Evolutionary conservation across 2,797 vertebrate genomes (phyloP).

Genomic region (Emys orbicularis): DNA sequence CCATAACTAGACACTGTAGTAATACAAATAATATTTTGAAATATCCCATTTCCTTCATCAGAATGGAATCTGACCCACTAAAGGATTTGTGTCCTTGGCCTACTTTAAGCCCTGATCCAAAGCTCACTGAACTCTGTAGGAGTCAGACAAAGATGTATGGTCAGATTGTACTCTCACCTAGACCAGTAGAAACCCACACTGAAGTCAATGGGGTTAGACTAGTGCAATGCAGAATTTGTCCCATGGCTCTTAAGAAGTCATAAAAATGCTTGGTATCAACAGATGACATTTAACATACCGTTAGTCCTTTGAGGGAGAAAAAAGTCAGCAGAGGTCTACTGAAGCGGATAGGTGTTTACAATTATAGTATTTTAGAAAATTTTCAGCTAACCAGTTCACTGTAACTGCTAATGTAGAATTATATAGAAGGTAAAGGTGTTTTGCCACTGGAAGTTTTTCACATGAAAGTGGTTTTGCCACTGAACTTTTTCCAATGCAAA

Average conservation of each 20-base stretch:
- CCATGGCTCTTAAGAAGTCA: not conserved
- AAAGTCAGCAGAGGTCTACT: not conserved
- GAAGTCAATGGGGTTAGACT: not conserved
- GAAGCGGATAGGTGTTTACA: not conserved
- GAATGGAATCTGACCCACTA: not conserved
- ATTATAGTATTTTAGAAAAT: not conserved
- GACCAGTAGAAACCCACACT: not conserved
- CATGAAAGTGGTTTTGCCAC: conserved; percentile 37
- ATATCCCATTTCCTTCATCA: not conserved
- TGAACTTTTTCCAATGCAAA: not conserved
- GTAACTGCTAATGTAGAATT: not conserved
- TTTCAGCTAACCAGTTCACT: not conserved
- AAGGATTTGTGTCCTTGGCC: not conserved
- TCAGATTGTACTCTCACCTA: not conserved
- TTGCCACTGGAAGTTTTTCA: not conserved
- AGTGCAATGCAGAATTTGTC: not conserved
- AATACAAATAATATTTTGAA: too few relatives aligned
- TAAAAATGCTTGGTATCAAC: not conserved
- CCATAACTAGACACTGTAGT: too few relatives aligned
- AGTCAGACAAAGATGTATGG: not conserved
- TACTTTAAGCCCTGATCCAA: not conserved
- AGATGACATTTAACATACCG: not conserved
- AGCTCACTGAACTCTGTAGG: not conserved
- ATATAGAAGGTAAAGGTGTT: conserved; percentile 5
- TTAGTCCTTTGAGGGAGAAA: not conserved